phyloP scores from a whole-genome alignment of 1,140 invertebrate genomes.

The Pseudomyrmex flavicornis region DNA sequence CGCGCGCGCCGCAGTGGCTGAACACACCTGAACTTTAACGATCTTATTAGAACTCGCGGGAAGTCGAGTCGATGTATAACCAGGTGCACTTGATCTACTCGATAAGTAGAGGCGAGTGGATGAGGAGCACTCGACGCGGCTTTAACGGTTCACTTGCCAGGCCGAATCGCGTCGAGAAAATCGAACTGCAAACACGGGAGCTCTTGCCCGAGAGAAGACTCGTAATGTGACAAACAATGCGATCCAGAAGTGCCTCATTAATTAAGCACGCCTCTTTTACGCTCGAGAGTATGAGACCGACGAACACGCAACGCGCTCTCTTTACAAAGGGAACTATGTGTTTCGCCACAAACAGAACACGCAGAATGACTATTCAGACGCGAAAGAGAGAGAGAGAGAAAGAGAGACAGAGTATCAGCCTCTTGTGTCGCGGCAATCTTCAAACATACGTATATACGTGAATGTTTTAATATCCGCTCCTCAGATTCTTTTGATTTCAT shows the following conservation, averaged over 20 bases:
- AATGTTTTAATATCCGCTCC: constrained; percentile 26
- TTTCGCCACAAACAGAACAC: constrained; percentile 17
- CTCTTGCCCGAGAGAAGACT: constrained; percentile 20
- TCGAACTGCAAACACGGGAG: constrained; percentile 36
- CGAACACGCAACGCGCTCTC: constrained; percentile 20
- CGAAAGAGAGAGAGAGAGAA: background rate
- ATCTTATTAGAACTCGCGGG: constrained; percentile 33
- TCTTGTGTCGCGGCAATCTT: background rate
- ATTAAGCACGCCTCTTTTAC: constrained; percentile 65
- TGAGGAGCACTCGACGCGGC: constrained; percentile 31
- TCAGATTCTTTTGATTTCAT: background rate
- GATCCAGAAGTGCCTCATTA: constrained; percentile 31
- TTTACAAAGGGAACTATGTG: constrained; percentile 13
- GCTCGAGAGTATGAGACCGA: constrained; percentile 32
- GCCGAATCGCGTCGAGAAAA: constrained; percentile 47
- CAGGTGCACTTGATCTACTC: constrained; percentile 34
- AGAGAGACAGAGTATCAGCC: background rate
- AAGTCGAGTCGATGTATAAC: constrained; percentile 39
- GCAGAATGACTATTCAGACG: background rate
- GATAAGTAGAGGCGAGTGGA: background rate
- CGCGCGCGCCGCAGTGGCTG: background rate
- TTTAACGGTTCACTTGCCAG: constrained; percentile 71
- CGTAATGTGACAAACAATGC: constrained; percentile 48
- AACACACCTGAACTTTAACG: constrained; percentile 10
- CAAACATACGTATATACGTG: background rate